Conservation (phyloP, 92 coral and sea anemone genomes). For the Palythoa heliodiscus region DNA sequence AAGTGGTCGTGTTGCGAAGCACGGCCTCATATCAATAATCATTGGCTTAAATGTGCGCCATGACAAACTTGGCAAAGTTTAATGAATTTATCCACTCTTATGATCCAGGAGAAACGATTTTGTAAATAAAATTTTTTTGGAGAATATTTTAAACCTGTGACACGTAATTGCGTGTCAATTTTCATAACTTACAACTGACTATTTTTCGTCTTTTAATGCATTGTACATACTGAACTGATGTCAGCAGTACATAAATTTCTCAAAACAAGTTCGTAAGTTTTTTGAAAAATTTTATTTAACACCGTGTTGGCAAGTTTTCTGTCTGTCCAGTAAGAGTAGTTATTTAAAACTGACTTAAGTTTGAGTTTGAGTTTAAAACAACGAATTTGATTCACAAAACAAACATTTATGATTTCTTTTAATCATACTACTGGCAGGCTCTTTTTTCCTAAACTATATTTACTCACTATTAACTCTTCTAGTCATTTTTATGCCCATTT, state of each 20-base stretch:
- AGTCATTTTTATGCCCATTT: too few species aligned
- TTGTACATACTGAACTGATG: neutral
- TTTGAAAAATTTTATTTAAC: too few species aligned
- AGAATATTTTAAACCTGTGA: too few species aligned
- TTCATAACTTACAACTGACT: neutral
- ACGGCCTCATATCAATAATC: neutral
- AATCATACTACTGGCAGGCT: too few species aligned
- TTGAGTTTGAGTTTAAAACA: too few species aligned
- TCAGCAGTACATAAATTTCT: neutral
- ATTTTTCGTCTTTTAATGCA: neutral
- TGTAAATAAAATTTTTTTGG: neutral
- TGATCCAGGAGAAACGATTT: neutral
- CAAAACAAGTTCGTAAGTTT: neutral
- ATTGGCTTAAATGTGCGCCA: neutral
- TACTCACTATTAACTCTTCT: too few species aligned
- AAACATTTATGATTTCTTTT: too few species aligned
- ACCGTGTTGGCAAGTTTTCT: too few species aligned
- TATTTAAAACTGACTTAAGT: too few species aligned
- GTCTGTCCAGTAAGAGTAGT: too few species aligned
- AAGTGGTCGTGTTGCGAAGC: neutral
- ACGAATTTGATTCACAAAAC: too few species aligned
- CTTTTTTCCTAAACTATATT: too few species aligned
- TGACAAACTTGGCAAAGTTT: neutral
- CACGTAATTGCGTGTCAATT: neutral
- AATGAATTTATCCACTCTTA: neutral